Evolutionary conservation across 1,140 invertebrate species (phyloP), one percentile per base, ranked within the genome.

Genomic region (Danaus plexippus): DNA sequence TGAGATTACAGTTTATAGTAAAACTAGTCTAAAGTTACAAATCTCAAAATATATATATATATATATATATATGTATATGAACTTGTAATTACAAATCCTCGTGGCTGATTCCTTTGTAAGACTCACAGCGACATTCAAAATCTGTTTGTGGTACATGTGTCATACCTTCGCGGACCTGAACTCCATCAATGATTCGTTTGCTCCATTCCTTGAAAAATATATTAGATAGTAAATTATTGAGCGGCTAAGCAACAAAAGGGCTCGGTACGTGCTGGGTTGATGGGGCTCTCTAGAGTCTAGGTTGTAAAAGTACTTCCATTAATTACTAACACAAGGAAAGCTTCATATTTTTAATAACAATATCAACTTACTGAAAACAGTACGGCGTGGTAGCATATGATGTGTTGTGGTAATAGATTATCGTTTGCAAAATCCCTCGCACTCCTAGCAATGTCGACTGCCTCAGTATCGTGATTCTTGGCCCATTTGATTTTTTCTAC

Each of bases 361-460:
- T 47, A 13, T 47, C 1, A 47, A 12, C 55, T 41, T 52, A 58
- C 56, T 11, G 18, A 47, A 10, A 98, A 92, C 47, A 97, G 87
- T 57, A 91, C 80, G 41, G 91, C 91, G 88, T 98, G 92, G 83
- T 98, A 99, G 77, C 97, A 98, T 76, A 96, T 92, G 44, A 98
- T 91, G 82, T 98, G 88, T 58, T 92, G 90, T 9, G 97, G 95
- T 73, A 97, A 83, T 51, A 98, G 89, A 88, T 97, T 89, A 47
- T 94, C 88, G 68, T 92, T 90, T 10, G 92, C 92, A 90, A 93
- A 97, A 63, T 91, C 77, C 64, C 90, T 90, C 32, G 91, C 95
- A 79, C 92, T 92, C 73, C 79, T 80, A 0, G 92, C 89, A 61
- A 98, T 97, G 62, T 88, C 75, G 63, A 89, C 73, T 3, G 91